Evolutionary conservation across 2,797 vertebrate genomes (phyloP).

Genomic region (Spondyliosoma cantharus): DNA sequence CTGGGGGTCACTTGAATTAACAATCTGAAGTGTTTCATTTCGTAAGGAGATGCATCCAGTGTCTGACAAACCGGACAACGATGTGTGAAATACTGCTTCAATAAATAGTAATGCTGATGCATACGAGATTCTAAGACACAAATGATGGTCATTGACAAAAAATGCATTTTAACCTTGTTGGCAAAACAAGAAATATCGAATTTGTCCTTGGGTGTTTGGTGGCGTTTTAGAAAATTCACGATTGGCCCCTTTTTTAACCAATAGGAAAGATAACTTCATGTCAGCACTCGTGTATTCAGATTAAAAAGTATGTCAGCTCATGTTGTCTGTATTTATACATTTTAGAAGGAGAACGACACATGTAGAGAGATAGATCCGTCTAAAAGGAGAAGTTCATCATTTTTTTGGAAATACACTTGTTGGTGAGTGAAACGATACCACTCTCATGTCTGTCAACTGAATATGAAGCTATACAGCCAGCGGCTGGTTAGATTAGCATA

Average conservation of each 20-base stretch:
- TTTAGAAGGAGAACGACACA: background rate
- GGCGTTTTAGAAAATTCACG: background rate
- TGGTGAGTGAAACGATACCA: background rate
- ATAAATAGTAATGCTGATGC: conserved; percentile 10
- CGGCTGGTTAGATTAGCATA: background rate
- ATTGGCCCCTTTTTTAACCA: background rate
- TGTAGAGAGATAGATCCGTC: background rate
- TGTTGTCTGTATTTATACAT: background rate
- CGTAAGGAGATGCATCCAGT: background rate
- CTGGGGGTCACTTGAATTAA: background rate
- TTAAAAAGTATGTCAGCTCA: background rate
- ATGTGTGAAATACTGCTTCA: background rate
- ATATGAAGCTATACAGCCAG: background rate
- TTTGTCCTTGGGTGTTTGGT: background rate
- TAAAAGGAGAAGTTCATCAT: background rate
- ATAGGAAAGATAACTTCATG: background rate
- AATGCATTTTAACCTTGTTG: background rate
- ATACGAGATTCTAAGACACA: background rate
- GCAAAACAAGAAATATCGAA: background rate
- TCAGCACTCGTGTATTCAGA: background rate
- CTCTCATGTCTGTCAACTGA: background rate
- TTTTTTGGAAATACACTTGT: background rate
- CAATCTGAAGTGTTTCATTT: background rate
- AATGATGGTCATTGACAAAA: background rate
- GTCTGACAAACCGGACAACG: background rate